Evolutionary conservation across 1,140 invertebrate genomes (phyloP).

Genomic region (Nasonia longicornis): DNA sequence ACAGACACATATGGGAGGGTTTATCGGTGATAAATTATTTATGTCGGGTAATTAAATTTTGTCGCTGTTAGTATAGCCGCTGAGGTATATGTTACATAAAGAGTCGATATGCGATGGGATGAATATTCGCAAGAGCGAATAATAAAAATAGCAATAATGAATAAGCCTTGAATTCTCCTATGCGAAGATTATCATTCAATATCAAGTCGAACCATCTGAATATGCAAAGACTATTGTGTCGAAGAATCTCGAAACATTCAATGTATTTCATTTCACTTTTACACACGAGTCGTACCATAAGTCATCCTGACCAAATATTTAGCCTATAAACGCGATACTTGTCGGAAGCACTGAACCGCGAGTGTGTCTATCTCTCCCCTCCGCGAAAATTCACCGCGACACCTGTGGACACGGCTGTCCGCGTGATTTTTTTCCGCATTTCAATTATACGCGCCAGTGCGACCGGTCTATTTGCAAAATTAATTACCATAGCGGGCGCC

Average conservation of each 20-base stretch:
- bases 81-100: neutral
- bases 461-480: slow-evolving; percentile 38
- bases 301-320: slow-evolving; percentile 1
- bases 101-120: neutral
- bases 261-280: neutral
- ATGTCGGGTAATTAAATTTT: neutral
- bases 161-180: neutral
- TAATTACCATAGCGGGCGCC: slow-evolving; percentile 31
- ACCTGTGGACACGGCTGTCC: slow-evolving; percentile 17
- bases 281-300: neutral
- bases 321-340: neutral
- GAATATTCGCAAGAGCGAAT: neutral
- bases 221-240: neutral
- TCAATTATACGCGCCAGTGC: slow-evolving; percentile 32
- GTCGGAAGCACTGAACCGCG: neutral
- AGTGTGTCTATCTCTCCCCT: neutral
- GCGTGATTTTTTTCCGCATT: slow-evolving; percentile 28
- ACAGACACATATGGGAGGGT: neutral
- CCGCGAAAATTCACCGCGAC: slow-evolving; percentile 2
- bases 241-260: neutral
- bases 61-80: neutral
- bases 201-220: neutral
- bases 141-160: slow-evolving; percentile 1
- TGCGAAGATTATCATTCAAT: neutral
- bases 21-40: slow-evolving; percentile 19